A percentile compares a stretch with the other conserved stretches of the same genome.
Evolutionary conservation across 1,140 invertebrate genomes (phyloP).

Genomic region (Lasioglossum baleicum): DNA sequence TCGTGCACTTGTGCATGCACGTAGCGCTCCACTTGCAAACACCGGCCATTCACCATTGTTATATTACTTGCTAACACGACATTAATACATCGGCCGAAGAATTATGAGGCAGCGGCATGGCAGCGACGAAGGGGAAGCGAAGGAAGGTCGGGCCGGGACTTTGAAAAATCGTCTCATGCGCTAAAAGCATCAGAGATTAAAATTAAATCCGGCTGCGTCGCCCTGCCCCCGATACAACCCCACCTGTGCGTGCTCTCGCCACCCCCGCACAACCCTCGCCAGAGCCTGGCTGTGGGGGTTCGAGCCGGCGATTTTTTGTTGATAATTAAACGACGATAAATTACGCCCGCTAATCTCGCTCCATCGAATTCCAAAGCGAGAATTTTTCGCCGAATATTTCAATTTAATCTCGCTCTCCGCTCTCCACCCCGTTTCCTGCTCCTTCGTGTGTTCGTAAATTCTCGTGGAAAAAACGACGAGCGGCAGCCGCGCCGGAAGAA

Average conservation of each 20-base stretch:
- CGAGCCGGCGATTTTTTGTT: conserved; percentile 49
- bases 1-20: conserved; percentile 31
- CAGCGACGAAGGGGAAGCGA: conserved; percentile 22
- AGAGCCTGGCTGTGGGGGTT: background rate
- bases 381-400: conserved; percentile 49
- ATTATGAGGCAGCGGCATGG: conserved; percentile 67
- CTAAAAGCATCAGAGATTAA: conserved; percentile 67
- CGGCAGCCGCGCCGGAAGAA: background rate
- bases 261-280: conserved; percentile 7
- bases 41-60: conserved; percentile 64
- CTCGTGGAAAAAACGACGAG: background rate
- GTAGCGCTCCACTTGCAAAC: conserved; percentile 40
- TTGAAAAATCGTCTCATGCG: conserved; percentile 64
- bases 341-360: conserved; percentile 44
- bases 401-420: conserved; percentile 24
- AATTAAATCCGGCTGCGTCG: conserved; percentile 60
- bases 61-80: conserved; percentile 72
- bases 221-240: conserved; percentile 28
- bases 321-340: conserved; percentile 63
- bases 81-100: conserved; percentile 68
- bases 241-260: conserved; percentile 6
- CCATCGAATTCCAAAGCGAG: conserved; percentile 44
- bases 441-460: conserved; percentile 19
- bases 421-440: background rate
- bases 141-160: conserved; percentile 48